Percentiles rank a stretch among this genome's conserved stretches.
Conservation (phyloP, 1,140 invertebrate genomes). For the Neuroterus valhalla region DNA sequence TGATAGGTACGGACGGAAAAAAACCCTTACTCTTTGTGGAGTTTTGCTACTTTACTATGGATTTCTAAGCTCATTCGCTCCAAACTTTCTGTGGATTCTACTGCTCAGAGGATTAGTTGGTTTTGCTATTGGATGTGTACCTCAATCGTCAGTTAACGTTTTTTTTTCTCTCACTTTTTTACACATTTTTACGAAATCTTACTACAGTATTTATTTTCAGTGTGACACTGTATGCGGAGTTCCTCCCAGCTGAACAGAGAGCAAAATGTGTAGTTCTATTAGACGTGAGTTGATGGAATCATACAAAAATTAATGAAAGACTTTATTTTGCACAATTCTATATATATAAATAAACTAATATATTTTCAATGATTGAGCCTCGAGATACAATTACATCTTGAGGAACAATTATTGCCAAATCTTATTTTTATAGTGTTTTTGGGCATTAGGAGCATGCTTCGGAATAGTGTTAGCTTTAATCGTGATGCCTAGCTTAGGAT, state of each 20-base stretch:
- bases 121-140: slow-evolving; percentile 96
- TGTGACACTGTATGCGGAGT: slow-evolving; percentile 97
- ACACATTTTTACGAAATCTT: slow-evolving; percentile 29
- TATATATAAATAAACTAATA: slow-evolving; percentile 34
- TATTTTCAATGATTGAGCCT: too few species aligned
- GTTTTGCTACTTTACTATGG: slow-evolving; percentile 94
- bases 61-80: slow-evolving; percentile 91
- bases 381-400: too few species aligned
- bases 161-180: slow-evolving; percentile 33
- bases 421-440: slow-evolving; percentile 87
- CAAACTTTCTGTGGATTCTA: slow-evolving; percentile 93
- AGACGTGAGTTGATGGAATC: slow-evolving; percentile 83
- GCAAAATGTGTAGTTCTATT: slow-evolving; percentile 95
- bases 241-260: slow-evolving; percentile 93
- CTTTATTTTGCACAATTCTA: slow-evolving; percentile 4
- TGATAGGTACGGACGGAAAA: slow-evolving; percentile 94
- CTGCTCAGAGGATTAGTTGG: slow-evolving; percentile 93
- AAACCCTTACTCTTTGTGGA: slow-evolving; percentile 91
- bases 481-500: slow-evolving; percentile 94
- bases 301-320: not conserved
- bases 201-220: slow-evolving; percentile 75
- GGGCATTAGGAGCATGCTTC: slow-evolving; percentile 95
- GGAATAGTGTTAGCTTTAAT: slow-evolving; percentile 93
- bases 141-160: slow-evolving; percentile 90
- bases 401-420: slow-evolving; percentile 38